Base-by-base conservation (phyloP, 2,113 vertebrate species). In the Gulo gulo region DNA sequence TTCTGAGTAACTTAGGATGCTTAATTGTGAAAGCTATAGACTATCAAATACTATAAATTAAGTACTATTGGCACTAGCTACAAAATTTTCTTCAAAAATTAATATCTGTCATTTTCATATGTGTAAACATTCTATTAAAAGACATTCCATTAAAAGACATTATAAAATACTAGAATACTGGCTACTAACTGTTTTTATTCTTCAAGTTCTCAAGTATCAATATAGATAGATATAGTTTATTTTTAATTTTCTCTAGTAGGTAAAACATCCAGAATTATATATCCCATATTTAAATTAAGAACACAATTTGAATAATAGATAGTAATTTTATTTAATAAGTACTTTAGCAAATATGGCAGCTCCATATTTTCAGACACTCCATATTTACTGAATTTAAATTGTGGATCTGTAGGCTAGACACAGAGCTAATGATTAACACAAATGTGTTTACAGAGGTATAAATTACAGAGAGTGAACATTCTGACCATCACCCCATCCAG, bases 141-240 rank as follows among this genome's bases (percentile, higher is more conserved):
- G 78, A 73, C 0, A 69, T 83, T 73, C 57, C 23, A 63, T 71
- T 36, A 67, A 85, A 69, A 78, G 78, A 73, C 0, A 69, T 50
- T 71, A 78, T 9, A 55, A 85, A 80, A 85, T 76, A 65, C 63
- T 78, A 88, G 26, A 82, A 29, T 79, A 86, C 4, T 6, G 76
- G 31, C 4, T 24, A 91, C 0, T 88, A 47, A n/a, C 59, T 42
- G 13, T 76, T 91, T 78, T 91, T 78, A 50, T 87, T 95, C 31
- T 95, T 92, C 52, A 86, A 45, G 65, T 88, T 97, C 18, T 83
- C 47, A 88, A 85, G 71, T 76, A 94, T 42, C 6, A 12, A 34
- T 83, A 69, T 91, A 90, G 14, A 8, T 71, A 91, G 23, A 52
- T 6, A 52, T 24, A 26, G 39, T 71, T 91, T 50, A 50, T 59